A percentile compares a stretch with the other conserved stretches of the same genome.
Conservation (phyloP, 2,797 vertebrate species). For the Siniperca scherzeri region DNA sequence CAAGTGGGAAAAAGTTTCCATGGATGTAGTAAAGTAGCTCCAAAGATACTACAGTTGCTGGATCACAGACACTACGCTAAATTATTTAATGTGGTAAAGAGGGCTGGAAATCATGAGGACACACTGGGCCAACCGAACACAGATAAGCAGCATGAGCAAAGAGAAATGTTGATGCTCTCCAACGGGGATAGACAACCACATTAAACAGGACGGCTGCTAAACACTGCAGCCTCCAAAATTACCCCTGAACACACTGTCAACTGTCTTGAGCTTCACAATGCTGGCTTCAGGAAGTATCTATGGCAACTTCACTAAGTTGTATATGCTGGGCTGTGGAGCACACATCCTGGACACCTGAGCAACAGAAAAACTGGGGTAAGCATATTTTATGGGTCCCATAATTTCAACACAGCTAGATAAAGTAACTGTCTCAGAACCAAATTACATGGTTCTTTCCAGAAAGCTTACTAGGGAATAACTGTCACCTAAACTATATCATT, state of each 20-base stretch:
- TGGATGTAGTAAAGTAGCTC: slow-evolving; percentile 11
- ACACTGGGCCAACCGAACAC: slow-evolving; percentile 1
- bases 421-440: background rate
- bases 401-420: background rate
- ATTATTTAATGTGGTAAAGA: slow-evolving; percentile 46
- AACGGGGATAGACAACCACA: slow-evolving; percentile 11
- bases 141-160: slow-evolving; percentile 25
- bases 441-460: background rate
- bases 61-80: slow-evolving; percentile 27
- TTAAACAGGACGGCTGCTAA: slow-evolving; percentile 32
- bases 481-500: background rate
- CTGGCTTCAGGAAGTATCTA: background rate
- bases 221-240: background rate
- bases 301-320: background rate
- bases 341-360: background rate
- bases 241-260: background rate
- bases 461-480: background rate
- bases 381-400: background rate
- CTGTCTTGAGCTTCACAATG: background rate
- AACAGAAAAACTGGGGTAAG: background rate
- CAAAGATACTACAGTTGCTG: slow-evolving; percentile 26
- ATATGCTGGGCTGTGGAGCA: background rate
- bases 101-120: slow-evolving; percentile 26
- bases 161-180: slow-evolving; percentile 33
- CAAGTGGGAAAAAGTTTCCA: background rate